phyloP scores from a whole-genome alignment of 2,797 vertebrate genomes.

The Falco cherrug region DNA sequence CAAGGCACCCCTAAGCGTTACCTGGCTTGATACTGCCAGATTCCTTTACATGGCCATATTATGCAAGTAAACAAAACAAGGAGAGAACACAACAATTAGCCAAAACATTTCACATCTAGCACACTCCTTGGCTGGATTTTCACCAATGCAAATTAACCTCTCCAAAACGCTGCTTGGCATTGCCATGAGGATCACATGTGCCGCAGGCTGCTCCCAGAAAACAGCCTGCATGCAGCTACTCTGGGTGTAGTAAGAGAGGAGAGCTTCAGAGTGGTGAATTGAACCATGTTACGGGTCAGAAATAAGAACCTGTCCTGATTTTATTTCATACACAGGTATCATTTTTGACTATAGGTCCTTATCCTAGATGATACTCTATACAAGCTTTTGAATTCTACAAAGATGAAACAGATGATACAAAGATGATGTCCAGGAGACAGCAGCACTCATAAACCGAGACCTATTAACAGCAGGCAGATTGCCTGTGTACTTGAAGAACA shows the following conservation, averaged over 20 bases:
- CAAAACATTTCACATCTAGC: background rate
- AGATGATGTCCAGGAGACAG: background rate
- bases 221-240: background rate
- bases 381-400: background rate
- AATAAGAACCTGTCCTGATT: background rate
- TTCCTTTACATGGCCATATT: background rate
- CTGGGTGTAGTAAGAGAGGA: background rate
- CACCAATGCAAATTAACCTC: background rate
- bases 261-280: background rate
- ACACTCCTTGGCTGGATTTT: background rate
- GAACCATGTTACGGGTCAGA: background rate
- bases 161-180: background rate
- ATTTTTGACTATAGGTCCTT: background rate
- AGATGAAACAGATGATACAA: background rate
- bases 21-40: background rate
- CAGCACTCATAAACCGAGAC: background rate
- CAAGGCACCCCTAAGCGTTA: background rate
- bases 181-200: rapidly evolving
- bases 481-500: background rate
- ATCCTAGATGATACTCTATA: background rate
- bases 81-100: background rate
- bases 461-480: background rate
- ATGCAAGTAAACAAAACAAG: background rate
- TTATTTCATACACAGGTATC: background rate
- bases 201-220: background rate